A percentile compares a stretch with the other conserved stretches of the same genome.
Evolutionary conservation across 2,888 invertebrate genomes (phyloP).

Genomic region (Perizoma flavofasciatum): DNA sequence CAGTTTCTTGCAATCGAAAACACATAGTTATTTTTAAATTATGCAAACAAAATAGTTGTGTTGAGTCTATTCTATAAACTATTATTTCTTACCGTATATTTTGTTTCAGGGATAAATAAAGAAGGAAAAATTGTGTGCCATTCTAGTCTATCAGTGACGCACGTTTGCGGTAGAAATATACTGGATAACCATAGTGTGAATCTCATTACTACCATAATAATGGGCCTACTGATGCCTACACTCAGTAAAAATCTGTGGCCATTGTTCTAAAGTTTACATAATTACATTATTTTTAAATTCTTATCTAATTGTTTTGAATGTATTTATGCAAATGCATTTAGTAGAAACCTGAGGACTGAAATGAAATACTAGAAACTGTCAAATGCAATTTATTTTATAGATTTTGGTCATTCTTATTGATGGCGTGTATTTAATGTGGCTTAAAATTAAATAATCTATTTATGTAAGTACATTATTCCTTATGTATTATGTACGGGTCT

Average conservation of each 20-base stretch:
- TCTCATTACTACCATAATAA: conserved; percentile 90
- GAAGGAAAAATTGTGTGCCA: conserved; percentile 88
- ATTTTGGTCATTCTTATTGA: background rate
- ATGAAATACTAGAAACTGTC: background rate
- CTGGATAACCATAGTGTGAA: conserved; percentile 96
- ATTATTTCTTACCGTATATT: no score
- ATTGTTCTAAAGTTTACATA: conserved; percentile 41
- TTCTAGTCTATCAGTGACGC: conserved; percentile 87
- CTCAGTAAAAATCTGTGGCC: conserved; percentile 74
- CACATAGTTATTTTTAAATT: no score
- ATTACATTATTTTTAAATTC: background rate
- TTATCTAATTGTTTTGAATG: background rate
- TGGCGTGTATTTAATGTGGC: no score
- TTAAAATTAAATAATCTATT: no score
- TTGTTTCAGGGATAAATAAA: conserved; percentile 86
- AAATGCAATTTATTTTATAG: conserved; percentile 8
- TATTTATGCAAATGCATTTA: conserved; percentile 3
- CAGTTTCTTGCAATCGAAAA: no score
- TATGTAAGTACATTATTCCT: no score
- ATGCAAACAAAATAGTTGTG: no score
- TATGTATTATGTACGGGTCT: conserved; percentile 6
- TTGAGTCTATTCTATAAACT: no score
- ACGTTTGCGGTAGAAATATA: conserved; percentile 90
- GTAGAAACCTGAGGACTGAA: background rate
- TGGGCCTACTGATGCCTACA: conserved; percentile 88